Base-by-base conservation (phyloP, 2,797 vertebrate genomes). In the Trachops cirrhosus region DNA sequence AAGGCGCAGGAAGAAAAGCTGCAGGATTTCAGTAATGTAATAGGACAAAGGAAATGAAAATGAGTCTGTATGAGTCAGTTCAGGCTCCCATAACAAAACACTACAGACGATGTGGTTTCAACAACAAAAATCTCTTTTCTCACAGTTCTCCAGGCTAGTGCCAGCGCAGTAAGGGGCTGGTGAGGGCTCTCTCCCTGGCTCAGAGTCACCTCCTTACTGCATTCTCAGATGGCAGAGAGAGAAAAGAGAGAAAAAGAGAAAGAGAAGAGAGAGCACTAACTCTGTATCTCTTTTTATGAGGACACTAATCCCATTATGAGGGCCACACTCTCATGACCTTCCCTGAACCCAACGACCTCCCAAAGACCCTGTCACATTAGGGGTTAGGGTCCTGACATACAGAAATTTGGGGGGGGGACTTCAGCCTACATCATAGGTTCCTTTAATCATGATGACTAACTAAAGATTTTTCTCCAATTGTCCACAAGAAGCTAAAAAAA, bases 1-100 rank as follows among this genome's bases (percentile, higher is more conserved):
- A 79, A 86, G 32, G 48, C 52, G 94, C 3, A 50, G 9, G 82
- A 39, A 91, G 26, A 79, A 9, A 85, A 86, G 75, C 14, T 21
- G 85, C 8, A 50, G 16, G 52, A 73, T 57, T 86, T 86, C 41
- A 75, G 32, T 7, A 41, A 19, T 64, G 91, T 89, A 75, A 70
- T 32, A n/a, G 41, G n/a, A 89, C 59, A 94, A n/a, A 92, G 54
- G 41, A 86, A 64, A 91, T 9, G 37, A 82, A 90, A 75, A 82
- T 5, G 34, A 57, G 44, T 54, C 77, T 18, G 9, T 44, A 64
- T 54, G 19, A 74, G 75, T 34, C 37, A 54, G 91, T 12, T 57
- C 46, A 74, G 57, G 68, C 54, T 82, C 52, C 32, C 54, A 37
- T 44, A 74, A 52, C 67, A 64, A 74, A 88, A 74, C 19, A 74